Evolutionary conservation across 1,140 invertebrate genomes (phyloP), one percentile per base, ranked within the genome.

Genomic region (Monochamus saltuarius): DNA sequence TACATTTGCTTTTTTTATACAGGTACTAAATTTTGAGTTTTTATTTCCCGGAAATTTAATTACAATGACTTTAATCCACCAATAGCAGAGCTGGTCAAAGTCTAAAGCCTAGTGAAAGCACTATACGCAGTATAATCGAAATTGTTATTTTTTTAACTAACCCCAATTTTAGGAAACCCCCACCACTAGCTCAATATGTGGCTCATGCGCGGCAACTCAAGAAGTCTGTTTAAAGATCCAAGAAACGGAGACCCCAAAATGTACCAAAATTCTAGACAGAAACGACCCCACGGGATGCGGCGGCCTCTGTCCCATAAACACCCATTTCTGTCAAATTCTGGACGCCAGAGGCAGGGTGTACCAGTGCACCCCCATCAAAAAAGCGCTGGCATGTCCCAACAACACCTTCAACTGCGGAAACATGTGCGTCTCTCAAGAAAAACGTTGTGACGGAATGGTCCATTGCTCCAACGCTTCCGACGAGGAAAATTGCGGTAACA

Each of bases 401-500:
- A 84, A 89, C 69, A 88, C 85, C 82, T 84, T 84, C 29, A 92
- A 89, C 72, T 80, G 82, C 22, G 88, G 88, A 69, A 83, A 85
- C 1, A 77, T 90, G 40, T 92, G 90, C 70, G 85, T 92, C 34
- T 80, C 84, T 3, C 73, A 79, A 13, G 77, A 77, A 1, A 84
- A 86, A 52, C 80, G 83, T 11, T 93, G 90, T 76, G 88, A 93
- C 73, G 89, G 90, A 19, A 78, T 84, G 19, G 83, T 89, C 66
- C 87, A 92, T 73, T 93, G 91, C 75, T 89, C 85, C 62, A 88
- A 92, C 71, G 82, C 85, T 71, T 87, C 85, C n/a, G 90, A 92
- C 75, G 90, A 92, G 79, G 79, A 82, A 61, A 81, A 88, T 75
- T 93, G 90, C 73, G 82, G 89, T 91, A 79, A 83, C 79, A 75